phyloP scores from a whole-genome alignment of 2,113 vertebrate genomes.

The Nyctibius bracteatus region DNA sequence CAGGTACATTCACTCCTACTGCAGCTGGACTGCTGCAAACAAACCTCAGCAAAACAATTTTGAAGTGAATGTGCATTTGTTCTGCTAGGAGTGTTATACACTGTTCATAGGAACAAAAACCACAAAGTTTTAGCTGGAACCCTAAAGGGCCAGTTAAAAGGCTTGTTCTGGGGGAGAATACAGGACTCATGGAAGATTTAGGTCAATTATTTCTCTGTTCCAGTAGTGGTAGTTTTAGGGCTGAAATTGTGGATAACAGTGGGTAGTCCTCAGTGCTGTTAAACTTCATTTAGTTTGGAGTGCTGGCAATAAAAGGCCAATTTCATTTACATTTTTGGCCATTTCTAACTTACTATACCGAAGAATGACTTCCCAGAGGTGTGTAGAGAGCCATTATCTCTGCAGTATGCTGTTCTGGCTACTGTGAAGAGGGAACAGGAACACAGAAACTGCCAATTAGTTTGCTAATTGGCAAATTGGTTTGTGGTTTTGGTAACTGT shows the following conservation, averaged over 20 bases:
- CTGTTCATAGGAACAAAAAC: not conserved
- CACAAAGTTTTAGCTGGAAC: not conserved
- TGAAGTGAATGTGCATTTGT: not conserved
- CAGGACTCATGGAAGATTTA: not conserved
- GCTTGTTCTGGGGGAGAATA: not conserved
- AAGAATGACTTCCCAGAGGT: slow-evolving; percentile 11
- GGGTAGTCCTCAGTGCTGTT: not conserved
- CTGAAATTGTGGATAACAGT: not conserved
- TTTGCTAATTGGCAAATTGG: too few relatives aligned
- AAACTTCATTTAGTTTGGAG: not conserved
- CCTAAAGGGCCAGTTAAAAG: not conserved
- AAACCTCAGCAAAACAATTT: not conserved
- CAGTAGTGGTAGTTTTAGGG: not conserved
- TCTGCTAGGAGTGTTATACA: not conserved
- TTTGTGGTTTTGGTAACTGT: slow-evolving; percentile 44
- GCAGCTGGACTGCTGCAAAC: not conserved
- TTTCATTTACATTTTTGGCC: slow-evolving; percentile 30
- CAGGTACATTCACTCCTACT: not conserved
- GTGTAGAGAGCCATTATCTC: not conserved
- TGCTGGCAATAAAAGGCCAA: not conserved
- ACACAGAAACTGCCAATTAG: slow-evolving; percentile 2
- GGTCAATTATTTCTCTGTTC: not conserved
- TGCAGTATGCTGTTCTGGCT: slow-evolving; percentile 28
- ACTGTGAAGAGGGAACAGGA: slow-evolving; percentile 26
- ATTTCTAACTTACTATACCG: not conserved